Conservation (phyloP, 2,888 invertebrate species). For the Esperia sulphurella region DNA sequence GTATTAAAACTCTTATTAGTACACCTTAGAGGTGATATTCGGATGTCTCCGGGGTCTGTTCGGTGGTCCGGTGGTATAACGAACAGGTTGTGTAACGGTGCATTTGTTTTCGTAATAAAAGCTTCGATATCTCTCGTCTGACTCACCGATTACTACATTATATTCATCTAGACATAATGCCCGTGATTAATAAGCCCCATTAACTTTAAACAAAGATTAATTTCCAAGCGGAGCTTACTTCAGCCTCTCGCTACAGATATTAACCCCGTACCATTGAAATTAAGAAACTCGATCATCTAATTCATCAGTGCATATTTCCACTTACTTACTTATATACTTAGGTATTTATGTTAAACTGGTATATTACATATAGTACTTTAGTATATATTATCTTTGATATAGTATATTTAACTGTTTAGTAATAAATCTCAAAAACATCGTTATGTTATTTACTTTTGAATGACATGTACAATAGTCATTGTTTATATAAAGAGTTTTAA, state of each 20-base stretch:
- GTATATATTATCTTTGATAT: too few species aligned
- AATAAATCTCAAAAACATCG: too few species aligned
- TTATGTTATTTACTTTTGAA: too few species aligned
- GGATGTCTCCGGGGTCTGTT: constrained; percentile 24
- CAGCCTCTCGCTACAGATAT: constrained; percentile 29
- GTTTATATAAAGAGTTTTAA: too few species aligned
- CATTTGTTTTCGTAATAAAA: constrained; percentile 67
- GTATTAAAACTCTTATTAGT: background rate
- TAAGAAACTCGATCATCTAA: background rate
- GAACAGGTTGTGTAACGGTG: constrained; percentile 55
- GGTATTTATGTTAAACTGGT: too few species aligned
- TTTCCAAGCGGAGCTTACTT: constrained; percentile 38
- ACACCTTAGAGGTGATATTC: background rate
- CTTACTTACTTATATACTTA: too few species aligned
- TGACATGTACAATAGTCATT: too few species aligned
- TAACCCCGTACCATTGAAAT: constrained; percentile 33
- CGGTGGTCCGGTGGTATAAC: constrained; percentile 28
- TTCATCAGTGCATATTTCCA: background rate
- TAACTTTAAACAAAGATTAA: constrained; percentile 75
- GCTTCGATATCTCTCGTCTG: constrained; percentile 51
- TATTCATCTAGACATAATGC: constrained; percentile 66
- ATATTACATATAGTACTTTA: too few species aligned
- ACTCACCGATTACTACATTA: constrained; percentile 66
- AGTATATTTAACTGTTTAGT: too few species aligned
- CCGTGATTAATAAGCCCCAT: constrained; percentile 69